Conservation (phyloP, 2,888 invertebrate genomes). For the Troglohyphantes excavatus region DNA sequence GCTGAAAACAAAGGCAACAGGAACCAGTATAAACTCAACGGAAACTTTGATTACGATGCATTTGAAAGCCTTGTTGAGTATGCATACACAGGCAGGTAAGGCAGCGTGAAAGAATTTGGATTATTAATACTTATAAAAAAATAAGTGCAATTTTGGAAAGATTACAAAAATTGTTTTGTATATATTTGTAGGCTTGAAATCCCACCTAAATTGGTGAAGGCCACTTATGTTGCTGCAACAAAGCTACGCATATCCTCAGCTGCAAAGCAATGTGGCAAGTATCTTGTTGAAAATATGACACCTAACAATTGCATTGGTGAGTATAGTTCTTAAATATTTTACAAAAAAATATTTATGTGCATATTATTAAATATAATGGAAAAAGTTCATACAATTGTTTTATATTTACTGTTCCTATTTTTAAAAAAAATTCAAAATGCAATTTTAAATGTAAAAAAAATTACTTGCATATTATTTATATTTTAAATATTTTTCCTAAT, state of each 20-base stretch:
- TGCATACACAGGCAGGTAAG: slow-evolving; percentile 89
- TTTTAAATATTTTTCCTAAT: no score
- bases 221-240: slow-evolving; percentile 90
- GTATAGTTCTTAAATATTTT: slow-evolving; percentile 13
- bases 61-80: slow-evolving; percentile 90
- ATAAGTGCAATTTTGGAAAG: not conserved
- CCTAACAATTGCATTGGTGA: slow-evolving; percentile 84
- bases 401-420: no score
- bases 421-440: no score
- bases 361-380: no score
- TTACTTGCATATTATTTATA: no score
- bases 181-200: slow-evolving; percentile 84
- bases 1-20: slow-evolving; percentile 84
- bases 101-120: no score
- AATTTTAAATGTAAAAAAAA: no score
- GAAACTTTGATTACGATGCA: slow-evolving; percentile 87
- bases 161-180: not conserved
- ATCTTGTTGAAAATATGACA: slow-evolving; percentile 87
- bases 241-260: slow-evolving; percentile 90
- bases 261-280: slow-evolving; percentile 88
- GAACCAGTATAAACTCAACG: slow-evolving; percentile 84
- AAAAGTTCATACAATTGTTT: no score
- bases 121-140: not conserved
- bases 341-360: no score
- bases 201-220: slow-evolving; percentile 86